phyloP scores from a whole-genome alignment of 2,888 invertebrate genomes.

The Sylvicola fuscatus region DNA sequence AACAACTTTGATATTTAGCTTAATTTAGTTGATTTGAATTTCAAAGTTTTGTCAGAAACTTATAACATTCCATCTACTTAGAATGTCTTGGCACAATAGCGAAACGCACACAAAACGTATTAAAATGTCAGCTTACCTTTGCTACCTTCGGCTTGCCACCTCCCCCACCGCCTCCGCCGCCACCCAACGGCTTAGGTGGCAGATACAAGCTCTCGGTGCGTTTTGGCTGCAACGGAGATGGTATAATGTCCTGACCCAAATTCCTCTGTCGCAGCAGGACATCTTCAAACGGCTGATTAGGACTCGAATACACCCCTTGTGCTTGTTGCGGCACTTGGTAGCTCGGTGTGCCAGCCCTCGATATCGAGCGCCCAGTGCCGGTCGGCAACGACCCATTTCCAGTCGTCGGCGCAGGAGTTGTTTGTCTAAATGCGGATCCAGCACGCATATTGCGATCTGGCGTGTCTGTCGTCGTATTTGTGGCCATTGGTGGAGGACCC shows the following conservation, averaged over 20 bases:
- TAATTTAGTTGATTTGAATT: too few species aligned
- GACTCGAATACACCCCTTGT: constrained; percentile 19
- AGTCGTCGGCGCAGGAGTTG: constrained; percentile 26
- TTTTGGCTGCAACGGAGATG: constrained; percentile 72
- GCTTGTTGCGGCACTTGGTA: constrained; percentile 28
- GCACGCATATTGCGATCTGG: constrained; percentile 29
- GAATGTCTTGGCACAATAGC: too few species aligned
- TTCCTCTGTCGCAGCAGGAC: constrained; percentile 58
- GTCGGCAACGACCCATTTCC: constrained; percentile 47
- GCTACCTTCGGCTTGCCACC: constrained; percentile 18
- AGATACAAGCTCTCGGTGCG: constrained; percentile 79
- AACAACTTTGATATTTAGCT: too few species aligned
- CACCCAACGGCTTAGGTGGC: constrained; percentile 32
- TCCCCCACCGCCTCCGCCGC: constrained; percentile 24
- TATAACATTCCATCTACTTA: too few species aligned
- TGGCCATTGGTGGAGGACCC: constrained; percentile 12
- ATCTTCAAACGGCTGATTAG: constrained; percentile 56
- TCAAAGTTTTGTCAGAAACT: too few species aligned
- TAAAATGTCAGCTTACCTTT: constrained; percentile 18
- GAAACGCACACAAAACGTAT: too few species aligned
- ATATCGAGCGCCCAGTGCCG: constrained; percentile 12
- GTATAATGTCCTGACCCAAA: constrained; percentile 74
- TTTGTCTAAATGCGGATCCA: constrained; percentile 31
- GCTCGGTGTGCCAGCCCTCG: constrained; percentile 29
- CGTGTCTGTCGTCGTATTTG: constrained; percentile 12